Evolutionary conservation across 2,888 invertebrate genomes (phyloP).

Genomic region (Luperina testacea): DNA sequence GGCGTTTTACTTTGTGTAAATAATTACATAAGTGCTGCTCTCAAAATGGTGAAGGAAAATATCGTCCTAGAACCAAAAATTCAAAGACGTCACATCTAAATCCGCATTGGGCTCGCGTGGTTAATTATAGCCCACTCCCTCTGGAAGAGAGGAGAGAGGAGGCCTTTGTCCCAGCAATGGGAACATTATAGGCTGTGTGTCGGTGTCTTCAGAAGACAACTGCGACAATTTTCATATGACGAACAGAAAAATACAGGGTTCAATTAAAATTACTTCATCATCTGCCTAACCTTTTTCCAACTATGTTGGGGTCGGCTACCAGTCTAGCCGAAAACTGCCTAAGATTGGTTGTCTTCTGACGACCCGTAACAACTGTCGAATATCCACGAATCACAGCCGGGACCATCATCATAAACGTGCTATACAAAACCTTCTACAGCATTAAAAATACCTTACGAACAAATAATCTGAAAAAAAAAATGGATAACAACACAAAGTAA

Average conservation of each 20-base stretch:
- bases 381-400: neutral
- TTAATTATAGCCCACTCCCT: neutral
- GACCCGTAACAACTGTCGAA: neutral
- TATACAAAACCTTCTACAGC: neutral
- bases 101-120: neutral
- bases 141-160: too few relatives aligned
- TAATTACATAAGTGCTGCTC: neutral
- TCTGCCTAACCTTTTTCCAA: neutral
- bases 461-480: neutral
- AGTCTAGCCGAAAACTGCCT: neutral
- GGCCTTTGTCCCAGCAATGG: neutral
- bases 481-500: neutral
- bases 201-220: neutral
- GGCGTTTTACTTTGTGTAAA: neutral
- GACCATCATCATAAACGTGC: neutral
- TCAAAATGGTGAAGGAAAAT: neutral
- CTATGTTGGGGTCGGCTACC: neutral
- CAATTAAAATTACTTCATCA: neutral
- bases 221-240: neutral
- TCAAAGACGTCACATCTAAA: neutral
- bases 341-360: neutral
- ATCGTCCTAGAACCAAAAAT: neutral
- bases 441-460: neutral
- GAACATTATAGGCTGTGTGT: neutral
- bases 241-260: too few relatives aligned